Base-by-base conservation (phyloP, 2,113 vertebrate species). In the Xiphorhynchus elegans region DNA sequence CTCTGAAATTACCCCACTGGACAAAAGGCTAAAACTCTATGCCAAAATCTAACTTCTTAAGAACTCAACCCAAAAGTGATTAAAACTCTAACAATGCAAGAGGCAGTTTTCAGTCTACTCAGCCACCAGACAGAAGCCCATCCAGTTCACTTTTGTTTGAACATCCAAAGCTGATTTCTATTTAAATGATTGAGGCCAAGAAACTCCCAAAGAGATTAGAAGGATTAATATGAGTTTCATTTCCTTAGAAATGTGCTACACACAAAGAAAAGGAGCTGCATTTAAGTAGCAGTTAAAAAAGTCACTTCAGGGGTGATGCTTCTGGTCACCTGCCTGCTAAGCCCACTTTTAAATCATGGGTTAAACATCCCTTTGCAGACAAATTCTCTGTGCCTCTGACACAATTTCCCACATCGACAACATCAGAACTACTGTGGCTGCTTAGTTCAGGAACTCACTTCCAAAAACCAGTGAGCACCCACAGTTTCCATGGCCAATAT, bases 151-250 rank as follows among this genome's bases (percentile, higher is more conserved):
- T 94, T 80, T 82, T 46, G 33, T 93, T 25, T 56, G 39, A 84
- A 35, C 35, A 79, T 39, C 37, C 37, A 83, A 85, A 95, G 58
- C 62, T 46, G 66, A 47, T 68, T 90, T 83, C 13, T 89, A 73
- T 82, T 37, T 33, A 7, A 68, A 86, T 29, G 0, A 58, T 20
- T 49, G 70, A 79, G 44, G 78, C 62, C 70, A 94, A 75, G 50
- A 85, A 94, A 79, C 31, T 93, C 58, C 40, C 19, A 28, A 64
- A 82, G 81, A 87, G 56, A 89, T 84, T 94, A 89, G n/a, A 87
- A 87, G 31, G 62, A 85, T 73, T 92, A 87, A 87, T 68, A 35
- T 21, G 62, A 85, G 42, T 82, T 94, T 76, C 53, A 76, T 76
- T 95, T 89, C 81, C 87, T 74, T 75, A 66, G 78, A 95, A 91